Base-by-base conservation (phyloP, 1,140 invertebrate species). In the Cecropterus lyciades region DNA sequence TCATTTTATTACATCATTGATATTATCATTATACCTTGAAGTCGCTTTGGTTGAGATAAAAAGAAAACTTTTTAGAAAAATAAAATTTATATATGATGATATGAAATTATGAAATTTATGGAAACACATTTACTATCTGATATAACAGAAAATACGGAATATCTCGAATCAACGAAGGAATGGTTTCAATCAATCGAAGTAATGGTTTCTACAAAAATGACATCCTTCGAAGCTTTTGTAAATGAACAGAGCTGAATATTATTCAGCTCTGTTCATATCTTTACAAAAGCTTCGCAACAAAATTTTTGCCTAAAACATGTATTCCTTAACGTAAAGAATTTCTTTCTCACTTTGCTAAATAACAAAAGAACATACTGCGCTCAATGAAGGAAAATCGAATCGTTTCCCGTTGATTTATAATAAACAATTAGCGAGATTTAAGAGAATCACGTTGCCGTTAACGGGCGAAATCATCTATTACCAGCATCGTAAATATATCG, bases 351-450 rank as follows among this genome's bases (percentile, higher is more conserved):
- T 37, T 37, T 37, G 30, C 33, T 37, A 37, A 45, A 45, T 14
- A 14, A 45, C 42, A 52, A 52, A 33, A 33, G 8, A 24, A 17
- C 33, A 55, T 11, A 46, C 42, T 45, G 55, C 14, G 20, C 53
- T 57, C 43, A 45, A 45, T 16, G 14, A 46, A 16, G 24, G 55
- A 27, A 43, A 56, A 57, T 13, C 11, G 9, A 27, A 48, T 17
- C 43, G 27, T 60, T 60, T 30, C 24, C 43, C 14, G 9, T 20
- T 48, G 56, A 60, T 64, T 64, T 51, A 64, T 52, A 53, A 64
- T 52, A 37, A 67, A 57, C 74, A 80, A 84, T 82, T 84, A 82
- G 77, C 70, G 71, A 71, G 74, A 84, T 84, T 82, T 80, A 82
- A 73, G 49, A 80, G 67, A 76, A 82, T 82, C 81, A 81, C 79